Conservation (phyloP, 2,888 invertebrate genomes). For the Nomada fabriciana region DNA sequence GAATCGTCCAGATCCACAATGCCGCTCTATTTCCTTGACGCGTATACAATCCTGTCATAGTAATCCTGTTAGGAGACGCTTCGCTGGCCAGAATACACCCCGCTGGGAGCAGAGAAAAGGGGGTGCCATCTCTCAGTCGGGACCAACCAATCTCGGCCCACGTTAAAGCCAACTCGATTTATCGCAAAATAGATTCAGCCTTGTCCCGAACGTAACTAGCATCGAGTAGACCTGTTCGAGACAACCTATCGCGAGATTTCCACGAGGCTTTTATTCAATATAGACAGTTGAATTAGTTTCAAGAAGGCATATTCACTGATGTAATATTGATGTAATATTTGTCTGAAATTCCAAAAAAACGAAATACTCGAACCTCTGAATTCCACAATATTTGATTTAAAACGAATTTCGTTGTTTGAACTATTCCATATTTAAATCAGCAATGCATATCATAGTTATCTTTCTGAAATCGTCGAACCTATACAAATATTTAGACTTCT, state of each 20-base stretch:
- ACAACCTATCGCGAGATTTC: background rate
- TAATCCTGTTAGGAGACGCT: conserved; percentile 83
- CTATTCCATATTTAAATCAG: too few relatives aligned
- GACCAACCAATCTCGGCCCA: conserved; percentile 63
- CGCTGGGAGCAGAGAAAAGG: conserved; percentile 74
- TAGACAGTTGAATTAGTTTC: too few relatives aligned
- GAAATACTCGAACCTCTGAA: too few relatives aligned
- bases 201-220: conserved; percentile 34
- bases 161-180: conserved; percentile 60
- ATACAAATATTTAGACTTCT: too few relatives aligned
- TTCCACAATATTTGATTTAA: too few relatives aligned
- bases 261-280: background rate
- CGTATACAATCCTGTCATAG: conserved; percentile 82
- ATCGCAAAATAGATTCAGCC: conserved; percentile 64
- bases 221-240: conserved; percentile 17
- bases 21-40: conserved; percentile 83
- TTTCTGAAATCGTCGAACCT: too few relatives aligned
- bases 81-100: conserved; percentile 78
- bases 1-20: conserved; percentile 74
- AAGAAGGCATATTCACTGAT: too few relatives aligned
- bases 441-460: too few relatives aligned
- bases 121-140: conserved; percentile 66
- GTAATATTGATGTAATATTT: too few relatives aligned
- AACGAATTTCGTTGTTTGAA: too few relatives aligned
- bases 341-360: too few relatives aligned